Percentiles rank a stretch among this genome's conserved stretches.
Evolutionary conservation across 2,797 vertebrate genomes (phyloP).

Genomic region (Poeciliopsis presidionis): DNA sequence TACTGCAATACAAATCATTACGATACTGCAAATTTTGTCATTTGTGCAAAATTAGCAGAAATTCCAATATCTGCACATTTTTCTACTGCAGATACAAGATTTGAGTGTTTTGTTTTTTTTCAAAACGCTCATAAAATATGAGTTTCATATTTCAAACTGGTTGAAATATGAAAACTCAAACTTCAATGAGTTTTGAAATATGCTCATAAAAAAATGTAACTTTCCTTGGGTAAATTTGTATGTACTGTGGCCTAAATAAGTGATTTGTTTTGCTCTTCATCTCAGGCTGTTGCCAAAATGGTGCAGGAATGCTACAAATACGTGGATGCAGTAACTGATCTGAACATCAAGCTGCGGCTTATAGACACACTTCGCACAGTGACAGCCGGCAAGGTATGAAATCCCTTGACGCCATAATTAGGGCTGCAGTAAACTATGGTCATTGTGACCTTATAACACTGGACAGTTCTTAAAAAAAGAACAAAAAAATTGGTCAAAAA

Average conservation of each 20-base stretch:
- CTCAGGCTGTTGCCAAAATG: constrained; percentile 98
- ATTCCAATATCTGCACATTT: too few relatives aligned
- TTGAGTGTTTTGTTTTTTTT: too few relatives aligned
- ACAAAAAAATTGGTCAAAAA: too few relatives aligned
- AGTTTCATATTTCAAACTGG: too few relatives aligned
- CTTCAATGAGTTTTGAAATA: not conserved
- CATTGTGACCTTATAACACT: too few relatives aligned
- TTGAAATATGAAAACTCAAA: too few relatives aligned
- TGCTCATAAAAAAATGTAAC: not conserved
- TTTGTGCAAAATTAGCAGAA: too few relatives aligned
- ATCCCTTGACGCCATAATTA: not conserved
- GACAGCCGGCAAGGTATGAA: constrained; percentile 94
- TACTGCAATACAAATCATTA: not conserved
- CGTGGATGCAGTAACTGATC: constrained; percentile 89
- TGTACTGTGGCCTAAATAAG: not conserved
- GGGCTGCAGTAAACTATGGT: too few relatives aligned
- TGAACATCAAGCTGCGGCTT: constrained; percentile 91
- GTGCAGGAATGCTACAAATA: constrained; percentile 98
- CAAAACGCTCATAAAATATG: too few relatives aligned
- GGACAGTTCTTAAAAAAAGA: too few relatives aligned
- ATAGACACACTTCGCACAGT: constrained; percentile 97
- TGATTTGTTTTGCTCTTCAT: constrained; percentile 24
- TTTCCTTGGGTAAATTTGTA: not conserved
- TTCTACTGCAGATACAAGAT: too few relatives aligned
- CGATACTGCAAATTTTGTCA: too few relatives aligned